These are phyloP conservation scores for Dissostichus mawsoni DNA, from an alignment of 2,113 vertebrate species.

Conservation along the genomic window DNA sequence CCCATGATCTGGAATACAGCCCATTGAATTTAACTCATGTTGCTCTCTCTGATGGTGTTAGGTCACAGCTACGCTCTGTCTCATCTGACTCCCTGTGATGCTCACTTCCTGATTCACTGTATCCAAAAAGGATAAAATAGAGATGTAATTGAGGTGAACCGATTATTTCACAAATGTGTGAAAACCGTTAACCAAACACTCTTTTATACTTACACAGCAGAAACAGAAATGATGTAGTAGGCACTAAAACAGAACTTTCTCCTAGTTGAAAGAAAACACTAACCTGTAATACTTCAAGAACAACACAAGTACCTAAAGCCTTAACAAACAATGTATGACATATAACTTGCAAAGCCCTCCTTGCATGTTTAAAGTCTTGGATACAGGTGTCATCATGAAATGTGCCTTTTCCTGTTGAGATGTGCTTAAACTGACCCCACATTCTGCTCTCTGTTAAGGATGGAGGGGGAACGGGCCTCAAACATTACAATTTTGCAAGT, in stretches of 20 bases:
- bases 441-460: not conserved
- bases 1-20: not conserved
- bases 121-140: not conserved
- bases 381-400: too few relatives aligned
- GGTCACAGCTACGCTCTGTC: not conserved
- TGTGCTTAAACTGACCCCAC: not conserved
- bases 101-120: not conserved
- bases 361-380: too few relatives aligned
- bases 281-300: not conserved
- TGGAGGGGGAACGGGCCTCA: not conserved
- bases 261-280: not conserved
- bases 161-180: not conserved
- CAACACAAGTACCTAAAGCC: not conserved
- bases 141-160: not conserved
- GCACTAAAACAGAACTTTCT: not conserved
- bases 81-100: not conserved
- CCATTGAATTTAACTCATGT: not conserved
- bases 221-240: not conserved
- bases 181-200: not conserved
- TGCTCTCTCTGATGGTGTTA: not conserved
- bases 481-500: not conserved
- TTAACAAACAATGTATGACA: not conserved
- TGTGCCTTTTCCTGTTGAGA: not conserved
- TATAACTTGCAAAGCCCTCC: too few relatives aligned
- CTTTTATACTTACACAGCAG: not conserved